Evolutionary conservation across 2,888 invertebrate genomes (phyloP).

Genomic region (Gryllus longicercus): DNA sequence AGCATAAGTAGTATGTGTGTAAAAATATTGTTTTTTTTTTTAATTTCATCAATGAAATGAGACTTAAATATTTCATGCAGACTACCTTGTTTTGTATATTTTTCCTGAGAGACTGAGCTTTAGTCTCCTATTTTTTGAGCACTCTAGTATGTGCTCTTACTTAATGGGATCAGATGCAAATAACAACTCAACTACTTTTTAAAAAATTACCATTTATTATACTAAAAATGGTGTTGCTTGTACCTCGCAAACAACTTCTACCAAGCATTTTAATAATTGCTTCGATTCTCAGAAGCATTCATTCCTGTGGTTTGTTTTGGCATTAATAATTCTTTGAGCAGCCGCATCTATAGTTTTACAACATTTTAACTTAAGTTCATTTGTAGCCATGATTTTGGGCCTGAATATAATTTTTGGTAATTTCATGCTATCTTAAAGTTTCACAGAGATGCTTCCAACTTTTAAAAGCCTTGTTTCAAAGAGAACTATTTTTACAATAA

Average conservation of each 20-base stretch:
- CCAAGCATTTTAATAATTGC: not conserved
- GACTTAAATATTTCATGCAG: too few relatives aligned
- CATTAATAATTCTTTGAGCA: not conserved
- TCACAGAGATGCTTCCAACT: not conserved
- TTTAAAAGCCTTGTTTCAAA: not conserved
- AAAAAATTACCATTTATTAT: not conserved
- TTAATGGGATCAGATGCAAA: not conserved
- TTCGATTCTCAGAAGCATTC: not conserved
- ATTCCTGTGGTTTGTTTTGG: not conserved
- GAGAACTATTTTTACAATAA: not conserved
- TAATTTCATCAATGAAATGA: too few relatives aligned
- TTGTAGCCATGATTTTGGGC: not conserved
- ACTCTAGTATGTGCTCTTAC: not conserved
- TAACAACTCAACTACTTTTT: not conserved
- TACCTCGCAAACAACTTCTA: not conserved
- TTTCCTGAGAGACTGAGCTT: not conserved
- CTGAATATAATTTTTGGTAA: not conserved
- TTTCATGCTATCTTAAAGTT: not conserved
- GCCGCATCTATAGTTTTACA: not conserved
- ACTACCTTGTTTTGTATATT: too few relatives aligned
- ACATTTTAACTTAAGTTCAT: not conserved
- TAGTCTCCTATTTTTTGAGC: not conserved
- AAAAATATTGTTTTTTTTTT: too few relatives aligned
- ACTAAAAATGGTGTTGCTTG: not conserved
- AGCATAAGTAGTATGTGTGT: too few relatives aligned